Evolutionary conservation across 2,113 vertebrate species (phyloP), one percentile per base, ranked within the genome.

Genomic region (Morone saxatilis): DNA sequence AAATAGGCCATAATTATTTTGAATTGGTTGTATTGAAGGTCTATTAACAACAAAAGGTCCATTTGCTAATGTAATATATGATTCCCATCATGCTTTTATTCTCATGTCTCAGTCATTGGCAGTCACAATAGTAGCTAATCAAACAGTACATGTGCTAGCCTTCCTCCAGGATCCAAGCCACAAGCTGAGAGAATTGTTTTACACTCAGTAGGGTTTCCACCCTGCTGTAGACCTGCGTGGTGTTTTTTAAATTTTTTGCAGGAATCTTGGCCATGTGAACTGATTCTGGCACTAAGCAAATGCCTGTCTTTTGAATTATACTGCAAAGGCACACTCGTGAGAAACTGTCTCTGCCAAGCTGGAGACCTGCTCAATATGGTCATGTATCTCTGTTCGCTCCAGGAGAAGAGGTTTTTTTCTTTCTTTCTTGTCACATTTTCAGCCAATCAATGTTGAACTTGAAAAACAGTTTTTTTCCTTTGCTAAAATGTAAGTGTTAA

Each of bases 131-230:
- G 69, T 4, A 60, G 62, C 65, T 66, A 56, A 75, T 89, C 67
- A 87, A 67, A 78, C 48, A 60, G 47, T 14, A 53, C 78, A 57
- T 68, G 57, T 7, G 59, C 67, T 16, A 25, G 14, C 43, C 59
- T 40, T 66, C 65, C 57, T 79, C 47, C 73, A 36, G 38, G 50
- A 76, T 77, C 60, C 43, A 62, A 81, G 43, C 25, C 47, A 13
- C 84, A 78, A 72, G 68, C 74, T 81, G 74, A 54, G 78, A 50
- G 31, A 59, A 74, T 54, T 68, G 81, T 88, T 87, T 76, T 70
- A 54, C 63, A 45, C 73, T 73, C 81, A 62, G 79, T 22, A 9
- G 73, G 73, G 76, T 10, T 31, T 45, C 68, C 31, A 20, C 31
- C 20, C 71, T 3, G 40, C 78, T 68, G 61, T 10, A 66, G 68